phyloP scores from a whole-genome alignment of 2,113 vertebrate genomes.

The Dryoscopus gambensis region DNA sequence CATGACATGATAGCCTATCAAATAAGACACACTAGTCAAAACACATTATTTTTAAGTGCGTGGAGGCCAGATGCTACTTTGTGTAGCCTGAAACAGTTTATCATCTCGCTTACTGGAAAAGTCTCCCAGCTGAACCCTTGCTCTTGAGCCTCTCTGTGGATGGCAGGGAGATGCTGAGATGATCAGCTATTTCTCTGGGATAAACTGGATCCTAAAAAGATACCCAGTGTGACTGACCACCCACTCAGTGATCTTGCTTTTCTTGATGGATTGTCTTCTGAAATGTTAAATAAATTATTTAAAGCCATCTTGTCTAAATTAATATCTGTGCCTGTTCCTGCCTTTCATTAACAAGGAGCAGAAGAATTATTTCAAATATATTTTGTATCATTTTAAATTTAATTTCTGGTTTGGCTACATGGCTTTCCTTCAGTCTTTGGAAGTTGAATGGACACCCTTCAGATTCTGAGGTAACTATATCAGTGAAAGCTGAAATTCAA shows the following conservation, averaged over 20 bases:
- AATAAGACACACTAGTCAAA: conserved; percentile 25
- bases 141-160: neutral
- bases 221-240: neutral
- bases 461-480: neutral
- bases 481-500: neutral
- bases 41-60: conserved; percentile 22
- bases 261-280: neutral
- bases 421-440: neutral
- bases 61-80: conserved; percentile 8
- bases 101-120: neutral
- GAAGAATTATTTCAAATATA: neutral
- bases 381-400: neutral
- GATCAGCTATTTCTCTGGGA: neutral
- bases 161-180: neutral
- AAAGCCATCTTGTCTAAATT: neutral
- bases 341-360: neutral
- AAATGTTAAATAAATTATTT: neutral
- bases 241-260: neutral
- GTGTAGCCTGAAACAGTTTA: neutral
- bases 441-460: neutral
- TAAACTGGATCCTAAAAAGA: neutral
- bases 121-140: neutral
- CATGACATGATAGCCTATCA: conserved; percentile 32
- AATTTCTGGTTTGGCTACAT: neutral
- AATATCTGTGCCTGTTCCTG: neutral